Base-by-base conservation (phyloP, 2,888 invertebrate species). In the Amphiduros pacificus region DNA sequence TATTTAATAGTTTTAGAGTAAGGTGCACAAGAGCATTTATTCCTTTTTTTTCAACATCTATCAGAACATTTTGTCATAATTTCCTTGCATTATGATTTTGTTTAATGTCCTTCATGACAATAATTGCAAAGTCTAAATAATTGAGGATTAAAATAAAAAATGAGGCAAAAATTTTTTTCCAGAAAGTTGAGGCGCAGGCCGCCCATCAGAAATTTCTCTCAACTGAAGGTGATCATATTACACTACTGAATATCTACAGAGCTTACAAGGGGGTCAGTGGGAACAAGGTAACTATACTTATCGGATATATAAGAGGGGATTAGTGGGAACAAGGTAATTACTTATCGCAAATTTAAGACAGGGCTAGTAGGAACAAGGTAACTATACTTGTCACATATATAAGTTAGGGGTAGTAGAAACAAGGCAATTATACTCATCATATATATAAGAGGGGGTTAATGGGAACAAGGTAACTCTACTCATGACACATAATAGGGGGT, bases 191-290 rank as follows among this genome's bases (percentile, higher is more conserved):
- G 78, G 92, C 92, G 0, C 77, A 88, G 36, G 87, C 87, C 70
- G 89, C 89, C 0, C 86, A 89, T 72, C 75, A 77, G 68, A 94
- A 94, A 83, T 96, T 96, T 80, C 82, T 88, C 61, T 91, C 94
- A 0, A 87, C 89, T 24, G 88, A 91, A 70, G 97, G 99, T 14
- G 98, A 99, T 83, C 94, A 94, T 78, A 85, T 97, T 49, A 95
- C 93, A 1, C 85, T 94, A 58, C 85, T 98, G 17, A 98, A 95
- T 81, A 90, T 96, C 40, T 96, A 88, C 80, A 88, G 89, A 74
- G 90, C 89, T 3, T 96, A 88, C 82, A 87, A 87, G 71, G 89
- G 89, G 75, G 86, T 89, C 0, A 87, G 88, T 2, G 86, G 89
- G 32, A 83, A 83, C 65, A 83, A 82, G 77, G 84, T 84, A 63